Evolutionary conservation across 2,888 invertebrate genomes (phyloP), one percentile per base, ranked within the genome.

Genomic region (Eustalomyia histrio): DNA sequence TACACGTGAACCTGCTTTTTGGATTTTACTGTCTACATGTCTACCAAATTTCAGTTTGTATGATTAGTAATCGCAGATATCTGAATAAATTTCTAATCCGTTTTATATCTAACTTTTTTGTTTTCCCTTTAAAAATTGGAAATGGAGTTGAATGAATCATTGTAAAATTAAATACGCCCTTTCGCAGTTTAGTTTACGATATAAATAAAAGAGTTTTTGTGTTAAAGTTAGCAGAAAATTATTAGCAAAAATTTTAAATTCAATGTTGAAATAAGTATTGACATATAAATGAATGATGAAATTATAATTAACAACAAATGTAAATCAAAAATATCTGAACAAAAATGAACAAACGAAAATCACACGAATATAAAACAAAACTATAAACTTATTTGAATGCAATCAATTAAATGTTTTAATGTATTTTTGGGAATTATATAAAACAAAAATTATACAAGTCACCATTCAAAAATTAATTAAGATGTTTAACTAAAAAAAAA

Each of bases 251-350:
- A 33, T 9, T n/a, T 39, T 9, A 71, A 71, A 29, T 53, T 60
- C 24, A 39, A 71, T 78, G 65, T 65, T 78, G 71, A 65, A 65
- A 72, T 76, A 65, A 65, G 67, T 76, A 71, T 71, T 65, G 21
- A 60, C 24, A 61, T 69, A 63, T 35, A 57, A 69, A 57, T 53
- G n/a, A 52, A 67, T 72, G 60, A 60, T 43, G 71, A 78, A 78
- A 76, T 73, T 60, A 60, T 53, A 65, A 60, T 76, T 65, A 65
- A 43, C 58, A 60, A 55, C 16, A 50, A 24, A 29, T 29, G 9
- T 35, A 10, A 33, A 29, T 57, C n/a, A 29, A 29, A 29, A 29
- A 29, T 29, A 33, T 16, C 3, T 29, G 0, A 33, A 21, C 29
- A 35, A 16, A 33, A 6, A 18, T 29, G 0, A 33, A 21, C 29